Base-by-base conservation (phyloP, 2,113 vertebrate species). In the Silurus asotus region DNA sequence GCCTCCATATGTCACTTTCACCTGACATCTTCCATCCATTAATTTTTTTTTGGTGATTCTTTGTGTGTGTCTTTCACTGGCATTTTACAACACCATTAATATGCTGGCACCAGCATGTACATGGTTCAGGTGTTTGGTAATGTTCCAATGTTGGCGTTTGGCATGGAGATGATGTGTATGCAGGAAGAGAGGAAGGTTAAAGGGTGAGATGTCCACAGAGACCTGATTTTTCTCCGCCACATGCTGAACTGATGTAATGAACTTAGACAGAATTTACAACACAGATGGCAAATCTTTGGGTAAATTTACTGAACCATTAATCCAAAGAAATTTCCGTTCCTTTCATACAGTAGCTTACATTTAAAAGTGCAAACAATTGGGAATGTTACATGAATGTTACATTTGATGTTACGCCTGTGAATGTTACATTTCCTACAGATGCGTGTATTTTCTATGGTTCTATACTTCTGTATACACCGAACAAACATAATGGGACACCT, bases 251-350 rank as follows among this genome's bases (percentile, higher is more conserved):
- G 70, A 87, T 76, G 51, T 85, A 84, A 80, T 59, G 56, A 69
- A 14, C 23, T 23, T 55, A 81, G 84, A 86, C 80, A 78, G 61
- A 62, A 45, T 75, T 75, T 81, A 53, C 65, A 64, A 84, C 78
- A 83, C 89, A 90, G 89, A 90, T 90, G 89, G 89, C 25, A 56
- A 37, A 37, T 37, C 72, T 45, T 69, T 79, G 83, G 59, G 45
- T 86, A 37, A 48, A 59, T 69, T 55, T 69, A 81, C 81, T 84
- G 75, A 79, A 87, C 80, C 88, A 84, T 83, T 81, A 86, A 79
- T 37, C n/a, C 65, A 69, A 76, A 83, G 9, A 64, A n/a, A 75
- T 75, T n/a, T 75, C 9, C 25, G 37, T 51, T 72, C 45, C 17
- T 51, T 23, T 75, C 48, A 53, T 75, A 37, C 1, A 37, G 37